Percentiles rank a stretch among this genome's conserved stretches.
Conservation (phyloP, 2,888 invertebrate species). For the Dryomyza anilis region DNA sequence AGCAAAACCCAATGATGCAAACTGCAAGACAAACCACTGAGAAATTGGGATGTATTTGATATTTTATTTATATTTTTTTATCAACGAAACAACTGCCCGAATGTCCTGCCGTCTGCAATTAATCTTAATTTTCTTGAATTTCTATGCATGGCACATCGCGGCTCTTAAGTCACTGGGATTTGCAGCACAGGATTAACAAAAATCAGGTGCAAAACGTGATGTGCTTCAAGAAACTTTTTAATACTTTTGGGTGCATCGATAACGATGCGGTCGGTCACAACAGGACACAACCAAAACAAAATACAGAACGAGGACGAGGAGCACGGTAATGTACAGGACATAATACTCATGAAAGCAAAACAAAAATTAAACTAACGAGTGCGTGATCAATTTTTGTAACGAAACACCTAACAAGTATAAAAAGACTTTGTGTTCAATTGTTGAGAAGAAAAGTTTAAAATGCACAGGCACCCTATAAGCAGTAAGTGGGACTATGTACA, state of each 20-base stretch:
- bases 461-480: conserved; percentile 9
- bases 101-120: conserved; percentile 35
- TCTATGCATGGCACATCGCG: conserved; percentile 24
- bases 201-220: conserved; percentile 56
- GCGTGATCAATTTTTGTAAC: conserved; percentile 50
- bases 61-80: neutral
- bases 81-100: neutral
- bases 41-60: neutral
- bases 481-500: no score
- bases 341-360: neutral
- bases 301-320: neutral
- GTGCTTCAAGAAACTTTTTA: conserved; percentile 37
- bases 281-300: neutral
- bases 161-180: conserved; percentile 31
- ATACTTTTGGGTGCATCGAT: conserved; percentile 16
- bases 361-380: conserved; percentile 37
- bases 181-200: conserved; percentile 43
- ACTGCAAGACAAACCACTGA: neutral
- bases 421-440: conserved; percentile 7
- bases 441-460: conserved; percentile 4
- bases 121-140: conserved; percentile 44
- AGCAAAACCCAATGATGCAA: neutral
- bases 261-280: neutral
- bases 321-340: neutral
- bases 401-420: conserved; percentile 30